Evolutionary conservation across 2,113 vertebrate genomes (phyloP).

Genomic region (Boleophthalmus pectinirostris): DNA sequence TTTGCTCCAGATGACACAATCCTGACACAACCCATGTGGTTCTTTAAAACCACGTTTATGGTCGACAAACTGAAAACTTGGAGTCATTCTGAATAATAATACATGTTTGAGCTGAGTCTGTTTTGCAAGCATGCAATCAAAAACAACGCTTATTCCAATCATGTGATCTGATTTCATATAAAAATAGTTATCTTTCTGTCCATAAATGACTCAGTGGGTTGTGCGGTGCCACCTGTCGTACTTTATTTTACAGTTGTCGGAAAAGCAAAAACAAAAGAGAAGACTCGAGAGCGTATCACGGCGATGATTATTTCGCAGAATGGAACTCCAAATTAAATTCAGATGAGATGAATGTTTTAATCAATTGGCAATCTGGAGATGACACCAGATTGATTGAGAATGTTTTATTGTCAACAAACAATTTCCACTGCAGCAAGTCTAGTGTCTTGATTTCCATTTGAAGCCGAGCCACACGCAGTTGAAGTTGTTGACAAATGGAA

Average conservation of each 20-base stretch:
- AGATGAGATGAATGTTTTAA: conserved; percentile 57
- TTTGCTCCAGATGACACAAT: too few relatives aligned
- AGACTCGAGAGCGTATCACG: conserved; percentile 26
- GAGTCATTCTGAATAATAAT: not conserved
- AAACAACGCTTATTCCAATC: conserved; percentile 30
- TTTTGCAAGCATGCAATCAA: not conserved
- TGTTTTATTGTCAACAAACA: conserved; percentile 55
- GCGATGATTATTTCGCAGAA: conserved; percentile 49
- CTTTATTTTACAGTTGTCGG: conserved; percentile 14
- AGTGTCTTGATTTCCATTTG: conserved; percentile 41
- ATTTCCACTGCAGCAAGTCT: conserved; percentile 43
- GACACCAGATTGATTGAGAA: conserved; percentile 54
- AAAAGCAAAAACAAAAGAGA: conserved; percentile 26
- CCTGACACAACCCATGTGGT: too few relatives aligned
- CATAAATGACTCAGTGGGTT: not conserved
- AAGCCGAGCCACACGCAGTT: conserved; percentile 21
- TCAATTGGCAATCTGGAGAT: conserved; percentile 53
- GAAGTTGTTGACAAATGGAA: conserved; percentile 51
- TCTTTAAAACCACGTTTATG: too few relatives aligned
- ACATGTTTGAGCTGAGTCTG: not conserved
- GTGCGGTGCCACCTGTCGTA: not conserved
- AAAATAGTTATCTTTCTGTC: not conserved
- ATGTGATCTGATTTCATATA: not conserved
- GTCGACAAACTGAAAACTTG: not conserved
- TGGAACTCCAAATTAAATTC: conserved; percentile 48